Evolutionary conservation across 37 sponge, comb jelly and placozoan species (phyloP).

Genomic region (Beroe forskalii): DNA sequence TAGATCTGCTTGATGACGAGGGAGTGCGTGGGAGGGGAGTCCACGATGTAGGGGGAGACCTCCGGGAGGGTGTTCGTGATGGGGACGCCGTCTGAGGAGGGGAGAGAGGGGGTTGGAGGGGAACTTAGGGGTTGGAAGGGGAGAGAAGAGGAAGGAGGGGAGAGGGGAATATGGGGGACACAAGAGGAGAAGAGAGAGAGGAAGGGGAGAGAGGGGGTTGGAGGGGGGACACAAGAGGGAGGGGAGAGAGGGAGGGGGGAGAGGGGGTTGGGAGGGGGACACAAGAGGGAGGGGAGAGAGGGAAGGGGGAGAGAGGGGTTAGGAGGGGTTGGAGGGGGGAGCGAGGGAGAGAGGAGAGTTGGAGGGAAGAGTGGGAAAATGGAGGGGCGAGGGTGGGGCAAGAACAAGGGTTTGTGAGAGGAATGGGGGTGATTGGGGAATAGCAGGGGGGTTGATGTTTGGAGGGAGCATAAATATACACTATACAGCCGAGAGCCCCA

Average conservation of each 20-base stretch:
- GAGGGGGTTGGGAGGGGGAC: background rate
- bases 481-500: too few relatives aligned
- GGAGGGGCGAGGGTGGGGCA: background rate
- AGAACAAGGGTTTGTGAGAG: background rate
- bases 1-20: slow-evolving; percentile 42
- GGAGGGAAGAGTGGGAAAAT: background rate
- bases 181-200: background rate
- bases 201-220: background rate
- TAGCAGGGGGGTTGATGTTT: background rate
- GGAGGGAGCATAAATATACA: too few relatives aligned
- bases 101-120: background rate
- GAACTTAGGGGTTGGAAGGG: background rate
- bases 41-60: slow-evolving; percentile 38
- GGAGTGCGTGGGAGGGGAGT: background rate
- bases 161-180: too few relatives aligned
- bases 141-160: background rate
- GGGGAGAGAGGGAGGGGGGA: background rate
- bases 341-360: background rate
- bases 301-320: background rate
- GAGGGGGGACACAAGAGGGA: background rate
- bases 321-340: background rate
- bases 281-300: background rate
- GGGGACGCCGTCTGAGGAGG: background rate
- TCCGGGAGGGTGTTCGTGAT: slow-evolving; percentile 1
- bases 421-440: background rate